These are phyloP conservation scores for Fulmarus glacialis DNA, from an alignment of 2,113 vertebrate species.

Conservation along the genomic window DNA sequence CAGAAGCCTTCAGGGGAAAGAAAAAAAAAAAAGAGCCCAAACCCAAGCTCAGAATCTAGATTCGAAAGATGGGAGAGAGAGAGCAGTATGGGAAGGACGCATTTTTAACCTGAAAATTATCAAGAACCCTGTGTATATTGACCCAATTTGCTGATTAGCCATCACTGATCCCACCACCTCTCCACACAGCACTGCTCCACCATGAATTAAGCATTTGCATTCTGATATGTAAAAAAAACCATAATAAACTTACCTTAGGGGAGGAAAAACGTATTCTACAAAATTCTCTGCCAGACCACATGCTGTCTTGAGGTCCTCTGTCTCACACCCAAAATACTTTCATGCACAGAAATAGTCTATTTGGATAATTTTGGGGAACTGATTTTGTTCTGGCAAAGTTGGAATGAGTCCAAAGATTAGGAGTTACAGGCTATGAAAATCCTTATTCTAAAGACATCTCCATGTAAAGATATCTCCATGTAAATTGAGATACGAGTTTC, in stretches of 20 bases:
- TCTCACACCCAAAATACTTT: neutral
- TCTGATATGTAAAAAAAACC: neutral
- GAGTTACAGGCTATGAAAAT: neutral
- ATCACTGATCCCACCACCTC: neutral
- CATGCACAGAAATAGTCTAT: neutral
- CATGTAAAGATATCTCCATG: neutral
- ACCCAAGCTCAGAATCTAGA: neutral
- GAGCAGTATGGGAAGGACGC: rapidly evolving
- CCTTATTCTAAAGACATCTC: neutral
- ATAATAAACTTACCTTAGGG: neutral
- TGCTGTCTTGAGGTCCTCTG: rapidly evolving
- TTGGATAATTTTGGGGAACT: neutral
- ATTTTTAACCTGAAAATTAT: neutral
- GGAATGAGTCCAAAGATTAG: neutral
- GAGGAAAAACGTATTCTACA: neutral
- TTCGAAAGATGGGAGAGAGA: neutral
- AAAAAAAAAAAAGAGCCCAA: neutral
- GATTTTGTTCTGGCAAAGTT: neutral
- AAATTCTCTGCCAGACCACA: neutral
- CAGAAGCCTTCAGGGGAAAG: neutral
- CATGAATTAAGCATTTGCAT: no score
- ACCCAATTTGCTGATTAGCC: neutral
- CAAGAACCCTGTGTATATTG: neutral
- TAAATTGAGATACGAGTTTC: neutral
- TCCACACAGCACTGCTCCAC: neutral